Percentiles rank a stretch among this genome's conserved stretches.
Evolutionary conservation across 2,888 invertebrate genomes (phyloP).

Genomic region (Tryphoninae sp.): DNA sequence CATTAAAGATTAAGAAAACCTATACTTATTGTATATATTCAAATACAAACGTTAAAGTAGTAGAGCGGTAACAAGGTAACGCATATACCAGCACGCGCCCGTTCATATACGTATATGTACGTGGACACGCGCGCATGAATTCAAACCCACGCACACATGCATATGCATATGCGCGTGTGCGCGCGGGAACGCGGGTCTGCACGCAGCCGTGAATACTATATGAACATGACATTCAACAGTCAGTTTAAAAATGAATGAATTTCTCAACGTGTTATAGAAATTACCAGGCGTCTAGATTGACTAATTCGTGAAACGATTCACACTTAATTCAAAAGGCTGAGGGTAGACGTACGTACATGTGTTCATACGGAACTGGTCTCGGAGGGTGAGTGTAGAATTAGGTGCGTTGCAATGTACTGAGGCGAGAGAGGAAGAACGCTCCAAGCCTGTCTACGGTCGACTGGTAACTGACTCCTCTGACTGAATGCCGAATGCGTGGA

Average conservation of each 20-base stretch:
- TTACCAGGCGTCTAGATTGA: conserved; percentile 32
- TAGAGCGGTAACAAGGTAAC: too few relatives aligned
- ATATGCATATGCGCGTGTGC: background rate
- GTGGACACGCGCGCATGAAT: too few relatives aligned
- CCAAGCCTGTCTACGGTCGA: conserved; percentile 79
- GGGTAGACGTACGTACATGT: conserved; percentile 55
- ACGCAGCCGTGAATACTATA: conserved; percentile 42
- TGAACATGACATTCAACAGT: conserved; percentile 41
- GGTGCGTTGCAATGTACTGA: conserved; percentile 37
- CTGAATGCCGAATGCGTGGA: conserved; percentile 80
- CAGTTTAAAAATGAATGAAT: conserved; percentile 14
- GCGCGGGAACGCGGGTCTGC: too few relatives aligned
- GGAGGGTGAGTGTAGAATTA: conserved; percentile 29
- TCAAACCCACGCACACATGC: background rate
- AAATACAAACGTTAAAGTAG: too few relatives aligned
- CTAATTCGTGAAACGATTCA: background rate
- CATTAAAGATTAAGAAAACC: too few relatives aligned
- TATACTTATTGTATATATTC: too few relatives aligned
- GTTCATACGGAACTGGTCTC: conserved; percentile 23
- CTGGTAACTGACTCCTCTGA: conserved; percentile 80
- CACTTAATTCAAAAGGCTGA: conserved; percentile 22
- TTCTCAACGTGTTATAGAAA: conserved; percentile 19
- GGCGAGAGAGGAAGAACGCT: conserved; percentile 61
- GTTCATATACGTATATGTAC: background rate
- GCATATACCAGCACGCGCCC: too few relatives aligned